Percentiles rank a stretch among this genome's conserved stretches.
phyloP scores from a whole-genome alignment of 2,113 vertebrate genomes.

The Scophthalmus maximus region DNA sequence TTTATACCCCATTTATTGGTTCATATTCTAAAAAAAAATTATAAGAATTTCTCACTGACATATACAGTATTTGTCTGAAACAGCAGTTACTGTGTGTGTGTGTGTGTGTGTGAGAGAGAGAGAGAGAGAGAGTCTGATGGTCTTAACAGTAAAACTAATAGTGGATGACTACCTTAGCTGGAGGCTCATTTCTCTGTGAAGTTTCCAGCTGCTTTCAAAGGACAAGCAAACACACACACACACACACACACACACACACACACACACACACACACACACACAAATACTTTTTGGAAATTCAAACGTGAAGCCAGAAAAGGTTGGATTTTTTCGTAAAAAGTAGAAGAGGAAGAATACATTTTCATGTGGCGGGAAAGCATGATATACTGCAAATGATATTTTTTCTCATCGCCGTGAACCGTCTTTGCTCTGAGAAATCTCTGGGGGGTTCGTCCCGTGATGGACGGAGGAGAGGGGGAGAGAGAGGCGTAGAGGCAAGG shows the following conservation, averaged over 20 bases:
- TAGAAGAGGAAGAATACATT: conserved; percentile 39
- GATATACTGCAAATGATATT: conserved; percentile 39
- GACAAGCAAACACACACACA: conserved; percentile 24
- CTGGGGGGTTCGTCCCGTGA: conserved; percentile 38
- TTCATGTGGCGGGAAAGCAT: conserved; percentile 17
- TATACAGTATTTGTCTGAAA: conserved; percentile 13
- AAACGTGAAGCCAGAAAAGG: conserved; percentile 14
- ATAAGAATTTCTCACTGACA: neutral
- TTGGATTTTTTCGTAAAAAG: conserved; percentile 11
- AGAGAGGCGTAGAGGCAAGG: conserved; percentile 33
- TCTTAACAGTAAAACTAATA: conserved; percentile 86
- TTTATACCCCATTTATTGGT: too few species aligned
- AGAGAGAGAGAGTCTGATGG: conserved; percentile 70
- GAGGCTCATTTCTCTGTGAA: conserved; percentile 63
- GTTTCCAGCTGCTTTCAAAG: conserved; percentile 77
- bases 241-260: conserved; percentile 4
- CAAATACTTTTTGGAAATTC: conserved; percentile 25
- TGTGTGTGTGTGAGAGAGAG: conserved; percentile 17
- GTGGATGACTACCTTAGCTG: conserved; percentile 68
- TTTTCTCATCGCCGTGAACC: conserved; percentile 40
- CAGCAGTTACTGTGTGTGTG: neutral
- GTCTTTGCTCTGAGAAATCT: conserved; percentile 48
- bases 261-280: neutral
- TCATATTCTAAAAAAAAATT: too few species aligned
- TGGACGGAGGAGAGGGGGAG: conserved; percentile 34